Evolutionary conservation across 2,888 invertebrate species (phyloP).

Genomic region (Cinara cedri): DNA sequence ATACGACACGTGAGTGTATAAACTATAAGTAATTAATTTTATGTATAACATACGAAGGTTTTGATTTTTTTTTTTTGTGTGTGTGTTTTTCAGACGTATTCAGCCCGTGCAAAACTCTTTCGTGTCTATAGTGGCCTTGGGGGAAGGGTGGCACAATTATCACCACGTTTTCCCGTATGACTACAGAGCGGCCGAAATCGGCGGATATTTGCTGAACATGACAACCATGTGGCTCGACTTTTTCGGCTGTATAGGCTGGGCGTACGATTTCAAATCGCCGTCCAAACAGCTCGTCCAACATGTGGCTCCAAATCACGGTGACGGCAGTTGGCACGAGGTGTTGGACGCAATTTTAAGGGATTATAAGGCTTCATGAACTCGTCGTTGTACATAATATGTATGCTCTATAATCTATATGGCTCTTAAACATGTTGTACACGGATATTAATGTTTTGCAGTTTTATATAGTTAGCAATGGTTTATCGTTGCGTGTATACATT

Average conservation of each 20-base stretch:
- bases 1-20: slow-evolving; percentile 71
- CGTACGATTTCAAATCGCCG: slow-evolving; percentile 76
- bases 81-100: slow-evolving; percentile 69
- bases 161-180: slow-evolving; percentile 94
- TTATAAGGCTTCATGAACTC: slow-evolving; percentile 39
- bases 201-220: slow-evolving; percentile 65
- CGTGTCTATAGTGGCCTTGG: slow-evolving; percentile 76
- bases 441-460: no score
- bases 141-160: slow-evolving; percentile 95
- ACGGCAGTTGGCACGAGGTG: slow-evolving; percentile 62
- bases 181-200: slow-evolving; percentile 88
- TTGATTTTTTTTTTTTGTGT: slow-evolving; percentile 57
- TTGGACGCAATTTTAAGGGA: slow-evolving; percentile 25
- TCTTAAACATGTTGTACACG: no score
- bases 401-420: neutral
- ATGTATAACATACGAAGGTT: no score
- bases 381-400: neutral
- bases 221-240: slow-evolving; percentile 69
- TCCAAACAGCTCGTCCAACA: slow-evolving; percentile 67
- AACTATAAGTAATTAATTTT: no score
- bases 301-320: slow-evolving; percentile 68
- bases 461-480: neutral
- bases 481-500: no score
- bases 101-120: slow-evolving; percentile 78
- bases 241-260: slow-evolving; percentile 69